phyloP scores from a whole-genome alignment of 2,113 vertebrate species.

The Callithrix jacchus region DNA sequence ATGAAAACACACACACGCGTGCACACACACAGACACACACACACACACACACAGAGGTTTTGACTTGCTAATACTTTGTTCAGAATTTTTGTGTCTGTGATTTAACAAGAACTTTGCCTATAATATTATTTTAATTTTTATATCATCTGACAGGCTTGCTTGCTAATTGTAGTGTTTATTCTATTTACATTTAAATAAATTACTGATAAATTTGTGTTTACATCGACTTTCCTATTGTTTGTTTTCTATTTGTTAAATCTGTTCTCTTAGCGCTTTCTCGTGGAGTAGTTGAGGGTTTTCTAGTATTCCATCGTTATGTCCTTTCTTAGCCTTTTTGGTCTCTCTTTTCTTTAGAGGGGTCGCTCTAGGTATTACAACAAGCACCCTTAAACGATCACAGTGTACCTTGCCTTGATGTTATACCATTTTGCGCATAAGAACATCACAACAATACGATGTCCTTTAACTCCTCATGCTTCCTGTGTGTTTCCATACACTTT shows the following conservation, averaged over 20 bases:
- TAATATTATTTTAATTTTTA: background rate
- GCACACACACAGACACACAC: background rate
- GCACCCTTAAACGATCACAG: too few relatives aligned
- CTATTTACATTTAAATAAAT: background rate
- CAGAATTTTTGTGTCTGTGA: background rate
- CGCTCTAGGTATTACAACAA: background rate
- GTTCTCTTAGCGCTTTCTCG: background rate
- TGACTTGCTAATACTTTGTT: background rate
- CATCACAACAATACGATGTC: fast-evolving
- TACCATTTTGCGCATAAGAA: background rate
- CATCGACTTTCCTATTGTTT: background rate
- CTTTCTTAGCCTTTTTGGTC: background rate
- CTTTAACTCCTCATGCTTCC: background rate
- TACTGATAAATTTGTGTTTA: background rate
- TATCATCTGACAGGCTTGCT: background rate
- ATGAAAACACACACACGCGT: background rate
- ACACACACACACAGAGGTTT: background rate
- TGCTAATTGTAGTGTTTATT: background rate
- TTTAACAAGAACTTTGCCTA: background rate
- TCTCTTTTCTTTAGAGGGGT: background rate
- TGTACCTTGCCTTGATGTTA: too few relatives aligned
- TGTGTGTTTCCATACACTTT: background rate
- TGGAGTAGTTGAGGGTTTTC: background rate
- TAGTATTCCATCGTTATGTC: background rate
- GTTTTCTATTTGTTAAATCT: background rate